Percentiles rank a stretch among this genome's conserved stretches.
Evolutionary conservation across 2,797 vertebrate species (phyloP).

Genomic region (Trichosurus vulpecula): DNA sequence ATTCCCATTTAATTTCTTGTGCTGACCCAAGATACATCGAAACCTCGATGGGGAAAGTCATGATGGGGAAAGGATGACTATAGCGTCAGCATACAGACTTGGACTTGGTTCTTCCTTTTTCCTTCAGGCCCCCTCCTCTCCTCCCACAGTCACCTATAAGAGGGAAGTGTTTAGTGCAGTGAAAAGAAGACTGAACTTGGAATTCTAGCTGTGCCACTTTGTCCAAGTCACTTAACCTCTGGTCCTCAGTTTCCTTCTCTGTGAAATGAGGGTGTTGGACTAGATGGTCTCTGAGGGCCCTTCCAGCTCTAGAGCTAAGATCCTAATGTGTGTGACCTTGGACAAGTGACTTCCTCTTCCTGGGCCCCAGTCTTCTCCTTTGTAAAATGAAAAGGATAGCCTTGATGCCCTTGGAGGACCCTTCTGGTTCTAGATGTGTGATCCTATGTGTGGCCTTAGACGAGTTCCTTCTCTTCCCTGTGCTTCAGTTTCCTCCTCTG

Average conservation of each 20-base stretch:
- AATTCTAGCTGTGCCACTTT: constrained; percentile 5
- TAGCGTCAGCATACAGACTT: not conserved
- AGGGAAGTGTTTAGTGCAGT: not conserved
- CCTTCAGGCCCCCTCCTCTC: not conserved
- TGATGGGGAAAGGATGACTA: not conserved
- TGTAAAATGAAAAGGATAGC: no score
- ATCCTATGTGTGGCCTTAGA: not conserved
- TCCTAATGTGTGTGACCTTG: no score
- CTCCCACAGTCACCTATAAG: not conserved
- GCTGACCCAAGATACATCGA: not conserved
- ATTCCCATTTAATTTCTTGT: no score
- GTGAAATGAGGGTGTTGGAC: not conserved
- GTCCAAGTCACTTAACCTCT: not conserved
- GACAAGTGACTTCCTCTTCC: no score
- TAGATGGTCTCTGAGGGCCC: no score
- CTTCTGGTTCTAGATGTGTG: not conserved
- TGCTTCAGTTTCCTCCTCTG: no score
- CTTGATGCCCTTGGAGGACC: not conserved
- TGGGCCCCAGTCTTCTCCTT: no score
- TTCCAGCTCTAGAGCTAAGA: no score
- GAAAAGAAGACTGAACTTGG: not conserved
- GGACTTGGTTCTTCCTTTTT: not conserved
- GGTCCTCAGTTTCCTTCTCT: constrained; percentile 3
- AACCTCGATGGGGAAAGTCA: not conserved
- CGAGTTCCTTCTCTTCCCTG: not conserved